Base-by-base conservation (phyloP, 92 coral and sea anemone species). In the Phenganax subtilis region DNA sequence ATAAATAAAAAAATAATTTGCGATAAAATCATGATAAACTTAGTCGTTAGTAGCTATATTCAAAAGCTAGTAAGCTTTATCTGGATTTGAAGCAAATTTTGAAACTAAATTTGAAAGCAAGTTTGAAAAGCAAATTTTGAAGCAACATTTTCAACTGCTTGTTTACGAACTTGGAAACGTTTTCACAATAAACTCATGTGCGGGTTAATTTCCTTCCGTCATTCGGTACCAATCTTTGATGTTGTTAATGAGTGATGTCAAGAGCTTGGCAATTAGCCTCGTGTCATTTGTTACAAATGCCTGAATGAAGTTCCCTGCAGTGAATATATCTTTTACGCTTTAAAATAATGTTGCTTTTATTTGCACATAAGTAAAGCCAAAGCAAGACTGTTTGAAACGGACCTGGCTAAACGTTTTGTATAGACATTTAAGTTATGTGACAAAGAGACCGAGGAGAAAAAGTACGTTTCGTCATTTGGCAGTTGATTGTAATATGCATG, bases 171-270 rank as follows among this genome's bases (percentile, higher is more conserved):
- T 37, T 37, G 5, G 5, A 37, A 5, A 37, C 47, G 47, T 37
- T 37, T 37, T 37, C 2, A 5, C 47, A 37, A 37, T 1, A 37
- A 37, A 5, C 47, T 37, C 53, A 28, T 30, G 14, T 30, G 53
- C 54, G 52, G 73, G 52, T 16, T 68, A 68, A 20, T 64, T 64
- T 64, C 70, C 70, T 64, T 64, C 47, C 70, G 6, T 12, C 81
- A 60, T 69, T 70, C 57, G 81, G 55, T 61, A 11, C 44, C 71
- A 76, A 76, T 76, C 81, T 76, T 70, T 70, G 81, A 69, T 59
- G 71, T 57, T 59, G 56, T 58, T 74, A 58, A 60, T 58, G 55
- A 52, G 44, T 76, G 81, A 76, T 70, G 81, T 76, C 81, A 76
- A 31, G 63, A 55, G 81, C 70, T 27, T 76, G 70, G 57, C 81